Evolutionary conservation across 2,113 vertebrate genomes (phyloP), one percentile per base, ranked within the genome.

Genomic region (Trochalopteron elliotii): DNA sequence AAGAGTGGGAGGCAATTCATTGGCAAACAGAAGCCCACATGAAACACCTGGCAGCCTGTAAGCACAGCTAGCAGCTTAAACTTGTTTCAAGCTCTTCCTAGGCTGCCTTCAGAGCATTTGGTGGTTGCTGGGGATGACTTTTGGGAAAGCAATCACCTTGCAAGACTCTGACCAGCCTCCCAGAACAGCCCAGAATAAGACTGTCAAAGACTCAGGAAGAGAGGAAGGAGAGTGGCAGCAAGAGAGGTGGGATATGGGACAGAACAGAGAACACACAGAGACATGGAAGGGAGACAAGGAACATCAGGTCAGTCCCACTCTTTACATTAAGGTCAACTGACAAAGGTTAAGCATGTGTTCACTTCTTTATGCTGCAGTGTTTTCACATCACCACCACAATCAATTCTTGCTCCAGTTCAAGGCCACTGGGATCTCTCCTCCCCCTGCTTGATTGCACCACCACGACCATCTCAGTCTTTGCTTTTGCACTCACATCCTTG

Each of bases 61-160:
- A 75, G 21, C 35, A 78, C 27, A 85, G 47, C 10, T 12, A 75
- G 39, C 18, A 59, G 11, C 60, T 91, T 71, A 68, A 79, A 64
- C 5, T 22, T 44, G 6, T 22, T 72, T 87, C n/a, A 53, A 85
- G 9, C 3, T 88, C 42, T 64, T 83, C 14, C 53, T 78, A 39
- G 71, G 23, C 52, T 84, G 47, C 11, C 30, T 91, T 93, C 65
- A 71, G 84, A 87, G 44, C 27, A 76, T 76, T 87, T 94, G 44
- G 9, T 76, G 10, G 25, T 44, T 85, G 40, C 19, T 64, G 17
- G 16, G 21, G 9, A 52, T 50, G 35, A 59, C 30, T 85, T 89
- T n/a, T 15, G 37, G 17, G 27, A 84, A 71, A 82, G 14, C 23
- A 70, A 56, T 23, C 30, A 28, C 50, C 27, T 78, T 81, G 42